Percentiles rank a stretch among this genome's conserved stretches.
Evolutionary conservation across 2,888 invertebrate species (phyloP).

Genomic region (Malacosoma neustria): DNA sequence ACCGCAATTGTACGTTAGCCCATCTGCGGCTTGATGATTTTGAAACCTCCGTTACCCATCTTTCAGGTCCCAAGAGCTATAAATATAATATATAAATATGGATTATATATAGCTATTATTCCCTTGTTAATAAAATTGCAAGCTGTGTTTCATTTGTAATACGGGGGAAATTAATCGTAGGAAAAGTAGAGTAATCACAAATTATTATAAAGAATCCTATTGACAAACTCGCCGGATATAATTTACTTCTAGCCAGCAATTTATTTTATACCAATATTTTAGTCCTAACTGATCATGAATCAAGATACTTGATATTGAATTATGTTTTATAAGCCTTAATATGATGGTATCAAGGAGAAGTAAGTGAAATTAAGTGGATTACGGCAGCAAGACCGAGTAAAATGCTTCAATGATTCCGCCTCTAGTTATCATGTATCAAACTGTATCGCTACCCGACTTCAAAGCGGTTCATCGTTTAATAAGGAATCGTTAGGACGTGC

Average conservation of each 20-base stretch:
- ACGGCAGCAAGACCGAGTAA: slow-evolving; percentile 40
- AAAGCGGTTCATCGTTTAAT: slow-evolving; percentile 53
- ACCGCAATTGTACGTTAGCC: too few relatives aligned
- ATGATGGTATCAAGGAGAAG: slow-evolving; percentile 41
- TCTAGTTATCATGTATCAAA: slow-evolving; percentile 68
- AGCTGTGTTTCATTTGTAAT: too few relatives aligned
- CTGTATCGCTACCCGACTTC: slow-evolving; percentile 40
- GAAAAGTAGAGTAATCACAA: too few relatives aligned
- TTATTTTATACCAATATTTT: slow-evolving; percentile 4
- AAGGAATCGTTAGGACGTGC: slow-evolving; percentile 44
- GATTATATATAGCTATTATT: too few relatives aligned
- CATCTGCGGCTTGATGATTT: too few relatives aligned
- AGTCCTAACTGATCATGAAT: slow-evolving; percentile 2
- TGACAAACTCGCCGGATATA: too few relatives aligned
- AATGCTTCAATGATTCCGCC: slow-evolving; percentile 54
- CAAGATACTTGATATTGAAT: slow-evolving; percentile 20
- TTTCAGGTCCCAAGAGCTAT: too few relatives aligned
- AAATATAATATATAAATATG: too few relatives aligned
- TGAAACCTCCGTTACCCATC: too few relatives aligned
- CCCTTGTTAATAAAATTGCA: too few relatives aligned
- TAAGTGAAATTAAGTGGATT: slow-evolving; percentile 66
- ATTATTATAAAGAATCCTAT: too few relatives aligned
- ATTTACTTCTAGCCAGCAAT: slow-evolving; percentile 3
- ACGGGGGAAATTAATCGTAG: too few relatives aligned
- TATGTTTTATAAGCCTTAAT: slow-evolving; percentile 46